Conservation (phyloP, 2,888 invertebrate species). For the Ferrisia virgata region DNA sequence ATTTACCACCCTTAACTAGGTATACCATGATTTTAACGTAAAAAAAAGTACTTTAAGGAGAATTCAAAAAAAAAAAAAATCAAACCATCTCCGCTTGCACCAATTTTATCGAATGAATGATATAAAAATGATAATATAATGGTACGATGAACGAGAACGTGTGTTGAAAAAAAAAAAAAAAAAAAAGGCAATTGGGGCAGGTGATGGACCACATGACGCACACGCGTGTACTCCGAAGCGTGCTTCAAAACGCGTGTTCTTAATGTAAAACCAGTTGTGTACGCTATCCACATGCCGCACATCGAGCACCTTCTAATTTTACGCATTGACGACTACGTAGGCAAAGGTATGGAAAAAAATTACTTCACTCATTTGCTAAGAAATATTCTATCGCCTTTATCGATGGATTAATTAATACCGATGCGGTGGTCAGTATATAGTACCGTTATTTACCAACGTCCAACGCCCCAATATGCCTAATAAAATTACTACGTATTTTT, state of each 20-base stretch:
- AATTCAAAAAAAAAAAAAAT: background rate
- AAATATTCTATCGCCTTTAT: background rate
- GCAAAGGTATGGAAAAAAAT: background rate
- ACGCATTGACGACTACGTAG: background rate
- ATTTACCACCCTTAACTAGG: too few species aligned
- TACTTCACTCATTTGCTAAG: background rate
- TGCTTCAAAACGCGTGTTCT: conserved; percentile 18
- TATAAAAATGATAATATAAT: conserved; percentile 18
- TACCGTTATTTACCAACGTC: background rate
- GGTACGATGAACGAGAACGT: conserved; percentile 15
- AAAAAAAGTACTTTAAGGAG: background rate
- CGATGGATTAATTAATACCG: background rate
- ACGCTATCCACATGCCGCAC: conserved; percentile 19
- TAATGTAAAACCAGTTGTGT: conserved; percentile 38
- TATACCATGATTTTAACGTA: background rate
- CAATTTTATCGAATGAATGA: background rate
- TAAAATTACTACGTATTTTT: background rate
- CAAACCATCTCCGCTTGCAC: background rate
- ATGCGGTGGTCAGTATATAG: background rate
- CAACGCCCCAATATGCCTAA: background rate
- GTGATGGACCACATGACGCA: conserved; percentile 43
- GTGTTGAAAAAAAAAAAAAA: background rate
- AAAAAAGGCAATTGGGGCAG: conserved; percentile 34
- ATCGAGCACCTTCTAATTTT: conserved; percentile 26
- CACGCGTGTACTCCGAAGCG: background rate